Base-by-base conservation (phyloP, 2,888 invertebrate genomes). In the Dicranocentrus wangi region DNA sequence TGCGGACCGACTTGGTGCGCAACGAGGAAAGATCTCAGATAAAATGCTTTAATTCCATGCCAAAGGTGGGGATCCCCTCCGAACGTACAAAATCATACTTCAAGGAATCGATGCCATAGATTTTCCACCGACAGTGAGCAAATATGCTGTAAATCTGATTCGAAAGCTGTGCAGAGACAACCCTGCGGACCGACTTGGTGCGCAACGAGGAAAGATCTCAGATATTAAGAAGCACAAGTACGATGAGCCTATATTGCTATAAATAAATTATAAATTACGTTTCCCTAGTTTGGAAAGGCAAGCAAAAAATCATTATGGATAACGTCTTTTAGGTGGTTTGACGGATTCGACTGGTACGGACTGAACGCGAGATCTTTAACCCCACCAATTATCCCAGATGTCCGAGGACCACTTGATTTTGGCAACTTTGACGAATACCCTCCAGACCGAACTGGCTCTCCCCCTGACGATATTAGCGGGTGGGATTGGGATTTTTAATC, bases 311-410 rank as follows among this genome's bases (percentile, higher is more conserved):
- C n/a, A n/a, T n/a, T n/a, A n/a, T n/a, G n/a, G n/a, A n/a, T n/a
- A n/a, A n/a, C n/a, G n/a, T n/a, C n/a, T n/a, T 47, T 32, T 88
- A 97, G 97, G 89, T 99, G 99, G 99, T 99, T 99, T 89, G 98
- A 99, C 88, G 98, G 98, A 69, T 99, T 99, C 90, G 98, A 99
- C 89, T 99, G 99, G 97, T 97, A 97, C 90, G 98, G 98, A 28
- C 90, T 99, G 32, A 92, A 94, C 82, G 93, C 93, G 87, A 92
- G 95, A 87, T 94, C 95, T 0, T 90, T 99, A 51, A 93, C 93
- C 71, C 97, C 99, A 1, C 99, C 99, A 0, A 96, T 98, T 86
- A 91, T 93, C 86, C 99, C 99, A 5, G 91, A 85, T 89, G 89
- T 91, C 1, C 88, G 89, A 71, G 89, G 88, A 77, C 88, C 90